Percentiles rank a stretch among this genome's conserved stretches.
Conservation (phyloP, 2,113 vertebrate genomes). For the Fregetta grallaria region DNA sequence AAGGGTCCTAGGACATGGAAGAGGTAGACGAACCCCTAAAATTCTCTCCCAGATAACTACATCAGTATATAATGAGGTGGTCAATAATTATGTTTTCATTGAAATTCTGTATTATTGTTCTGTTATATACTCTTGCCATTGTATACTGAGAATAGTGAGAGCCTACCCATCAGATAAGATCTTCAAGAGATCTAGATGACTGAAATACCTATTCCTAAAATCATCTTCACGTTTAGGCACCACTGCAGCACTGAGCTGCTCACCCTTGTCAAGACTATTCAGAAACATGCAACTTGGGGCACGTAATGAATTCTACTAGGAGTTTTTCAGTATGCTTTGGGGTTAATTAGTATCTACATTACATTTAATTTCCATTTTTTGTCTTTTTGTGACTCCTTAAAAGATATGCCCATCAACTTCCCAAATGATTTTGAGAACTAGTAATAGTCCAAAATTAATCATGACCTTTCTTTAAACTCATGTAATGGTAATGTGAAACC, state of each 20-base stretch:
- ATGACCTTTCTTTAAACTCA: conserved; percentile 3
- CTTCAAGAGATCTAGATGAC: background rate
- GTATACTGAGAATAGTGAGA: background rate
- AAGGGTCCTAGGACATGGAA: background rate
- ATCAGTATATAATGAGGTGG: background rate
- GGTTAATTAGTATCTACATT: background rate
- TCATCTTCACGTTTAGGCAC: background rate
- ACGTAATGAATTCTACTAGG: background rate
- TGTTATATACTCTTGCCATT: background rate
- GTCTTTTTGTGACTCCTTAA: background rate
- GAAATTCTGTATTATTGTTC: background rate
- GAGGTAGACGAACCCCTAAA: background rate
- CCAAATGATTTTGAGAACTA: background rate
- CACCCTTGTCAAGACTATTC: background rate
- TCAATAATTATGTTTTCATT: background rate
- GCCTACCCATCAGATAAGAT: background rate
- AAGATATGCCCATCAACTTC: background rate
- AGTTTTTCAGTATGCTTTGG: background rate
- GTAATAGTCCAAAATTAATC: background rate
- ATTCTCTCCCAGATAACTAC: background rate
- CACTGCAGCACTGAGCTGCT: background rate
- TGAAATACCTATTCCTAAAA: background rate
- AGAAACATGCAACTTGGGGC: background rate
- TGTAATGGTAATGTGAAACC: background rate
- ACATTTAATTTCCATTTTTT: background rate